Evolutionary conservation across 2,113 vertebrate genomes (phyloP).

Genomic region (Hippopotamus amphibius): DNA sequence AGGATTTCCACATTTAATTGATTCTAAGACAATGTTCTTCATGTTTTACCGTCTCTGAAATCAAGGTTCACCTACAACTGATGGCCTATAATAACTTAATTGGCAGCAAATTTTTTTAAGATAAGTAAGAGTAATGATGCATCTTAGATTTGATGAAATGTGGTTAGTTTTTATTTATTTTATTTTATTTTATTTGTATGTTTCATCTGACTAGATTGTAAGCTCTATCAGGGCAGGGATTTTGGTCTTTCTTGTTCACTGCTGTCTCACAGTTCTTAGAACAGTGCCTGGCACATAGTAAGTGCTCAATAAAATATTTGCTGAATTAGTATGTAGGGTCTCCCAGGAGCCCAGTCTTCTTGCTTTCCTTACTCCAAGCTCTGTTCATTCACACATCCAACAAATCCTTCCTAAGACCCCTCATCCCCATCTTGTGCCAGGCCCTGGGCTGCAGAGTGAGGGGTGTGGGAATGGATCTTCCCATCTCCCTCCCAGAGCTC

Average conservation of each 20-base stretch:
- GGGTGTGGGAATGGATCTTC: background rate
- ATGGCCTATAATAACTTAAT: background rate
- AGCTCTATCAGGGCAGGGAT: background rate
- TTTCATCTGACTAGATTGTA: background rate
- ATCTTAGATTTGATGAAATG: background rate
- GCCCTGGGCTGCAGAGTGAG: background rate
- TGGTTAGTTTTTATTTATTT: background rate
- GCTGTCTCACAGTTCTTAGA: background rate
- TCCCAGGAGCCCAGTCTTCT: background rate
- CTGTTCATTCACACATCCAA: background rate
- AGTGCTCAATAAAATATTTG: background rate
- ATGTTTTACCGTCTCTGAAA: background rate
- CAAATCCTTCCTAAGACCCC: background rate
- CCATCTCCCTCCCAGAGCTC: background rate
- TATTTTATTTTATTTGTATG: background rate
- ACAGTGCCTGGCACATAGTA: background rate
- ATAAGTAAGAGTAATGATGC: background rate
- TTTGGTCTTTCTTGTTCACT: slow-evolving; percentile 3
- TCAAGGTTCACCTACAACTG: background rate
- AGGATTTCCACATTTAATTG: background rate
- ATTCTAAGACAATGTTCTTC: background rate
- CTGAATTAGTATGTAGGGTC: background rate
- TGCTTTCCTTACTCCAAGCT: background rate
- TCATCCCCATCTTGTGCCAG: background rate
- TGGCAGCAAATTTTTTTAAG: background rate